These are phyloP conservation scores for Lepidonotus clava DNA, from an alignment of 2,888 invertebrate genomes.

Conservation along the genomic window DNA sequence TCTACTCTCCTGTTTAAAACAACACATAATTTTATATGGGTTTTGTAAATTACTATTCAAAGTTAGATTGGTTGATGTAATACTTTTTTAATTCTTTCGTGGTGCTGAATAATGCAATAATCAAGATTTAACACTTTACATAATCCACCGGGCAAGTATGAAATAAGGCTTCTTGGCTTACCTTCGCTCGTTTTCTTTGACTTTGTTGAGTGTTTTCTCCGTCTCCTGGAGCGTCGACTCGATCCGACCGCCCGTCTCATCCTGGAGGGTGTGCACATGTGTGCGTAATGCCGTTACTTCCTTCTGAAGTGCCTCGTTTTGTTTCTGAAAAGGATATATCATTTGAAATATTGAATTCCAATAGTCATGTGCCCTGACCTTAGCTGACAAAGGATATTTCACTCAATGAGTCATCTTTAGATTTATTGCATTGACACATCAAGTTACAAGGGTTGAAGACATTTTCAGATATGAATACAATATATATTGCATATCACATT, in stretches of 20 bases:
- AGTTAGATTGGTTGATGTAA: background rate
- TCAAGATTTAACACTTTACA: too few relatives aligned
- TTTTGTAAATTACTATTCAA: background rate
- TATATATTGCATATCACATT: too few relatives aligned
- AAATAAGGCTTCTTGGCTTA: too few relatives aligned
- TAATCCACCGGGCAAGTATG: too few relatives aligned
- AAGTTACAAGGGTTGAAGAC: too few relatives aligned
- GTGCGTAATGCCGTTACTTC: constrained; percentile 67
- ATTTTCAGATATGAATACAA: too few relatives aligned
- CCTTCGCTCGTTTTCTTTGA: constrained; percentile 54
- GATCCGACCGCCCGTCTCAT: constrained; percentile 66
- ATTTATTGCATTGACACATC: too few relatives aligned
- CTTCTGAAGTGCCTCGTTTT: constrained; percentile 68
- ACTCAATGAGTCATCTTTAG: too few relatives aligned
- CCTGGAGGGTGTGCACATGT: constrained; percentile 67
- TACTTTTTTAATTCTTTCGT: background rate
- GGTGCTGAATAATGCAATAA: too few relatives aligned
- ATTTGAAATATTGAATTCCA: too few relatives aligned
- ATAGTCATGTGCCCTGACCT: too few relatives aligned
- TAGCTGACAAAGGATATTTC: too few relatives aligned
- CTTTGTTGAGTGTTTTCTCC: constrained; percentile 50
- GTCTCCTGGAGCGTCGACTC: constrained; percentile 41
- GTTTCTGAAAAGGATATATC: constrained; percentile 69
- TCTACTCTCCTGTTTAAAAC: constrained; percentile 40
- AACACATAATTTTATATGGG: background rate